Evolutionary conservation across 2,888 invertebrate species (phyloP).

Genomic region (Helicoverpa assulta): DNA sequence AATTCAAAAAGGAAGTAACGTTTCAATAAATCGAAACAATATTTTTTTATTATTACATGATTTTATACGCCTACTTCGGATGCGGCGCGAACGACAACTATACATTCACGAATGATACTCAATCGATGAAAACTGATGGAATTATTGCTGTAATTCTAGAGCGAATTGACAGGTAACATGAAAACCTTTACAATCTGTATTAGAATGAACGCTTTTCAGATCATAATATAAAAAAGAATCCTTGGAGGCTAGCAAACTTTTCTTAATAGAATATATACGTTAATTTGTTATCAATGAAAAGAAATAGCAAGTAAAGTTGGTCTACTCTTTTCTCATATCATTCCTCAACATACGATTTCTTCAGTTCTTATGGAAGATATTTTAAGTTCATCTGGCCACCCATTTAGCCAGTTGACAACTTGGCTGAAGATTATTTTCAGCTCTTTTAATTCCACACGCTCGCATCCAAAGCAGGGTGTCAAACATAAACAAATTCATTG

Average conservation of each 20-base stretch:
- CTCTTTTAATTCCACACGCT: neutral
- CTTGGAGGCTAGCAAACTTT: no score
- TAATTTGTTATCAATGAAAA: no score
- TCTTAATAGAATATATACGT: no score
- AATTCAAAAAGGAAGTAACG: constrained; percentile 87
- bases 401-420: neutral
- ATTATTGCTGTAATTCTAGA: neutral
- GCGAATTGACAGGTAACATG: neutral
- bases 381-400: no score
- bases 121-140: neutral
- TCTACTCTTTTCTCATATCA: no score
- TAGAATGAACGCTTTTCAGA: no score
- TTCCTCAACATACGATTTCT: no score
- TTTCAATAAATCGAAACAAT: constrained; percentile 83
- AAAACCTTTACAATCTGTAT: neutral
- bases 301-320: no score
- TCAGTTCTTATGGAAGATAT: no score
- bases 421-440: no score
- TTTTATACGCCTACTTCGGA: constrained; percentile 37
- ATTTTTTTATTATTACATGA: constrained; percentile 65
- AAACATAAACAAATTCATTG: constrained; percentile 72
- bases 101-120: neutral
- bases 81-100: constrained; percentile 16
- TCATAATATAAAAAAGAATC: no score
- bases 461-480: constrained; percentile 54